Evolutionary conservation across 2,797 vertebrate genomes (phyloP).

Genomic region (Hybognathus amarus): DNA sequence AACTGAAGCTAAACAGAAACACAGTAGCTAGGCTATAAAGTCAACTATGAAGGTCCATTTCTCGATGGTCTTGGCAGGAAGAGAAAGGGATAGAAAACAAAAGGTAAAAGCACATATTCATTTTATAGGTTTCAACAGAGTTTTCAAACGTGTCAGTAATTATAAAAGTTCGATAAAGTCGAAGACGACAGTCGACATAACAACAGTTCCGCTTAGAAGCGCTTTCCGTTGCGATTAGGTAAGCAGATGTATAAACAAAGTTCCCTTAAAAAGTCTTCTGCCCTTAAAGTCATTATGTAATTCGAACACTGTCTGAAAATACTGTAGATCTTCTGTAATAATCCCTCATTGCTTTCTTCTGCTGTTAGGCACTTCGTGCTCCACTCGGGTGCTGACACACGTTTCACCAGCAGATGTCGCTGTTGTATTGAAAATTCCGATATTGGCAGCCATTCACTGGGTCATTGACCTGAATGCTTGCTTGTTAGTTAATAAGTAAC

Average conservation of each 20-base stretch:
- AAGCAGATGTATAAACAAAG: neutral
- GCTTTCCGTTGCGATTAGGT: neutral
- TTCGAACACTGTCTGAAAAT: neutral
- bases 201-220: neutral
- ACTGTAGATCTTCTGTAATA: neutral
- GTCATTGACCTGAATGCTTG: neutral
- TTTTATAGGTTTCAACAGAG: neutral
- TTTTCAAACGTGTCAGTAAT: neutral
- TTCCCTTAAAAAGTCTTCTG: neutral
- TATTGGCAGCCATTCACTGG: too few relatives aligned
- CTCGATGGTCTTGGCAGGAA: neutral
- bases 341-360: neutral
- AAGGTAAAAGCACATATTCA: neutral
- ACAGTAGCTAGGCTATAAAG: too few relatives aligned
- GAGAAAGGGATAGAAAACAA: neutral
- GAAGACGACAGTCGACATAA: neutral
- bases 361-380: neutral
- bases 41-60: neutral
- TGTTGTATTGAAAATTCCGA: neutral
- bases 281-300: neutral
- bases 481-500: neutral
- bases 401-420: slow-evolving; percentile 1
- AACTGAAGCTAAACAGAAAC: neutral
- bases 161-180: neutral
- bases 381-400: neutral